These are phyloP conservation scores for Rhegmatorhina hoffmannsi DNA, from an alignment of 2,113 vertebrate genomes.

Conservation along the genomic window DNA sequence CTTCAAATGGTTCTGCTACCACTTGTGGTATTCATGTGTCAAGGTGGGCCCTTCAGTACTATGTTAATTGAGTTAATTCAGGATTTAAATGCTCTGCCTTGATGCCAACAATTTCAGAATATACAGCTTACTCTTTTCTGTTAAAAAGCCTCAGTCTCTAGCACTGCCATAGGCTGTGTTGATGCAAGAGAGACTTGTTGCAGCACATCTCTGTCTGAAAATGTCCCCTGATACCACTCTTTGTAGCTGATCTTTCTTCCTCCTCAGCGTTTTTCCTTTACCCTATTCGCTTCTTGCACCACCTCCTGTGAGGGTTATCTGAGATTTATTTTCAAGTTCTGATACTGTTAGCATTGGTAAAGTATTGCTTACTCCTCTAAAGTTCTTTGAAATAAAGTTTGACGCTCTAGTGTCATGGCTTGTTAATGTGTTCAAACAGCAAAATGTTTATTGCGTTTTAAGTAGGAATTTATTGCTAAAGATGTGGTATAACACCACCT, in stretches of 20 bases:
- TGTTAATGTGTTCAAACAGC: neutral
- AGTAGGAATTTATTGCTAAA: neutral
- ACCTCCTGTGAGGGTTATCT: neutral
- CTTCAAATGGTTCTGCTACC: neutral
- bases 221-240: neutral
- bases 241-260: neutral
- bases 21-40: neutral
- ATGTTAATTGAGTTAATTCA: neutral
- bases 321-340: neutral
- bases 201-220: neutral
- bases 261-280: neutral
- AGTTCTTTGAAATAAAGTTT: neutral
- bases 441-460: neutral
- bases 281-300: rapidly evolving
- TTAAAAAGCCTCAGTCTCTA: neutral
- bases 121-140: neutral
- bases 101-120: neutral
- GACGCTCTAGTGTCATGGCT: neutral
- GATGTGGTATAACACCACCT: neutral
- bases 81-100: neutral
- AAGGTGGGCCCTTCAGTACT: neutral
- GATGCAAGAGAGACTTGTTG: neutral
- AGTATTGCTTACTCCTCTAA: neutral
- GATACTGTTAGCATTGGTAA: neutral
- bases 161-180: neutral